A percentile compares a stretch with the other conserved stretches of the same genome.
Conservation (phyloP, 2,113 vertebrate genomes). For the Rallus limicola region DNA sequence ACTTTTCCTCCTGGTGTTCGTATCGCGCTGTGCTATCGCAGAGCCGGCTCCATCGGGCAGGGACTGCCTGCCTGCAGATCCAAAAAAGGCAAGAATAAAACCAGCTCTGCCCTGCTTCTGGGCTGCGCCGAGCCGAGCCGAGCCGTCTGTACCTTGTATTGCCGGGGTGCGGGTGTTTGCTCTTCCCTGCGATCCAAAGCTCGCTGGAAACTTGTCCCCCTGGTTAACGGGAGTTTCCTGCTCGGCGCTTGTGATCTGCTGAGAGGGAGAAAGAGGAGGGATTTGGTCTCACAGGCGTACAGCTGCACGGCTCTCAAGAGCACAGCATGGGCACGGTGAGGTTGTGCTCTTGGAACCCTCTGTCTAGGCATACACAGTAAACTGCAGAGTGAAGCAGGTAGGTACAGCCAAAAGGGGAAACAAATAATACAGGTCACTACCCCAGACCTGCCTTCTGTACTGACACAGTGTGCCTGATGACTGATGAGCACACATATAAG, state of each 20-base stretch:
- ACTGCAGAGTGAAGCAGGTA: background rate
- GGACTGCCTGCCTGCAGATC: background rate
- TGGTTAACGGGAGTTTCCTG: background rate
- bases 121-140: background rate
- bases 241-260: background rate
- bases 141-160: background rate
- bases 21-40: background rate
- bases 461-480: accelerated
- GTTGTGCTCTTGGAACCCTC: background rate
- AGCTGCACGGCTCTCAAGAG: background rate
- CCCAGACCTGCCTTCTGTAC: background rate
- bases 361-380: background rate
- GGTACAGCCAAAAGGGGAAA: background rate
- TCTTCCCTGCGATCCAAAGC: background rate
- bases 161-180: background rate
- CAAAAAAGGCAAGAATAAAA: conserved; percentile 18
- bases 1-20: background rate
- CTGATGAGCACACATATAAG: background rate
- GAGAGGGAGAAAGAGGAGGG: background rate
- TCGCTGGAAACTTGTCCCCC: background rate
- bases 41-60: background rate
- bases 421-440: background rate
- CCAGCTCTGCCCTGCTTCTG: background rate
- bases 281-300: accelerated
- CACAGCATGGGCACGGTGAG: background rate